Evolutionary conservation across 2,113 vertebrate genomes (phyloP).

Genomic region (Rhea pennata): DNA sequence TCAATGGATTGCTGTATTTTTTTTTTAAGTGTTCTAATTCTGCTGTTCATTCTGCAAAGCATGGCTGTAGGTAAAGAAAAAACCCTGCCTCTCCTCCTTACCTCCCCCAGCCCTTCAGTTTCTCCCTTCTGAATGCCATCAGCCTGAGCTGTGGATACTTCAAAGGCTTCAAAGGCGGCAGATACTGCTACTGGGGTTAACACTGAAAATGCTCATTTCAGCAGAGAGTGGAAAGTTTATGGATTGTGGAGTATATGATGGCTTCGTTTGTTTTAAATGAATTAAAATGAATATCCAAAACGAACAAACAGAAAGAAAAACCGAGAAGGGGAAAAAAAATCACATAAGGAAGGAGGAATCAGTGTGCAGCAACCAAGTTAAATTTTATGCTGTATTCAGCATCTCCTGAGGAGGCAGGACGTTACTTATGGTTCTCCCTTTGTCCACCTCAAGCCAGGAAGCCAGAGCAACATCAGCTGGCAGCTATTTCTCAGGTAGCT

Average conservation of each 20-base stretch:
- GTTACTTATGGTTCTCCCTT: neutral
- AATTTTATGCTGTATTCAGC: slow-evolving; percentile 4
- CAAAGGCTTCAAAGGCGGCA: slow-evolving; percentile 76
- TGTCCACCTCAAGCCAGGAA: neutral
- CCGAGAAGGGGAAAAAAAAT: neutral
- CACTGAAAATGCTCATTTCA: slow-evolving; percentile 66
- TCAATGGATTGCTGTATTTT: slow-evolving; percentile 61
- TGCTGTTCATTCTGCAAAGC: slow-evolving; percentile 46
- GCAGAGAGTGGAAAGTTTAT: slow-evolving; percentile 60
- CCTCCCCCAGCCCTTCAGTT: slow-evolving; percentile 40
- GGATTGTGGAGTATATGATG: slow-evolving; percentile 15
- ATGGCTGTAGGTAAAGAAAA: slow-evolving; percentile 45
- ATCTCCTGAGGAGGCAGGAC: neutral
- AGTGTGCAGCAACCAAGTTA: neutral
- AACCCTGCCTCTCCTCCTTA: slow-evolving; percentile 1
- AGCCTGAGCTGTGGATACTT: slow-evolving; percentile 68
- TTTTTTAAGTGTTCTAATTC: slow-evolving; percentile 64
- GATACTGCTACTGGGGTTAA: slow-evolving; percentile 54
- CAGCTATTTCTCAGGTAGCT: neutral
- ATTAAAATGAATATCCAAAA: neutral
- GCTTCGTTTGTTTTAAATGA: neutral
- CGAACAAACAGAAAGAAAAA: neutral
- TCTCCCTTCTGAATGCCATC: slow-evolving; percentile 67
- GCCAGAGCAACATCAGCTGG: rapidly evolving
- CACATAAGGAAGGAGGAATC: neutral